These are phyloP conservation scores for Sciaenops ocellatus DNA, from an alignment of 2,797 vertebrate genomes.

Conservation along the genomic window DNA sequence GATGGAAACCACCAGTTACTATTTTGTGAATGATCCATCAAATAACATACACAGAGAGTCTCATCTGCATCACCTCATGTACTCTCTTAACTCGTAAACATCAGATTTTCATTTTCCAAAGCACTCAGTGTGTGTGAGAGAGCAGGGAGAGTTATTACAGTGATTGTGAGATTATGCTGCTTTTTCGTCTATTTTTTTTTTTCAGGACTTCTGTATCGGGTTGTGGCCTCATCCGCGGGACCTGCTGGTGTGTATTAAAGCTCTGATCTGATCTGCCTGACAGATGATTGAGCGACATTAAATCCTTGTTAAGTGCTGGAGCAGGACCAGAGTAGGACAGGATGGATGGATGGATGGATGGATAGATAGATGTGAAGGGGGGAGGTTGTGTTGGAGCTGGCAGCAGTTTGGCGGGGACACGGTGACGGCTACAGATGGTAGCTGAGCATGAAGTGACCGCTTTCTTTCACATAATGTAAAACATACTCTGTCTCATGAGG, in stretches of 20 bases:
- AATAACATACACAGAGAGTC: conserved; percentile 38
- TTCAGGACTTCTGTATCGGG: conserved; percentile 57
- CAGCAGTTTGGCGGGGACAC: conserved; percentile 39
- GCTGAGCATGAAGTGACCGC: conserved; percentile 61
- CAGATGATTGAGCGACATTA: conserved; percentile 74
- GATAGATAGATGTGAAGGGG: not conserved
- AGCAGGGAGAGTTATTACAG: conserved; percentile 66
- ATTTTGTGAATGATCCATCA: conserved; percentile 58
- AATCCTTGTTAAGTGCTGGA: conserved; percentile 85
- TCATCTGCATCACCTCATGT: conserved; percentile 1
- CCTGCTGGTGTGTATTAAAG: conserved; percentile 75
- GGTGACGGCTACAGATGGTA: conserved; percentile 15
- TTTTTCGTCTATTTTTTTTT: conserved; percentile 63
- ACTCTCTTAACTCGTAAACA: conserved; percentile 27
- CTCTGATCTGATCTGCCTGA: conserved; percentile 72
- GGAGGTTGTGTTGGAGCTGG: conserved; percentile 19
- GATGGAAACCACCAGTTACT: conserved; percentile 31
- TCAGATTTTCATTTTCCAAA: conserved; percentile 45
- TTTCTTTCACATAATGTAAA: conserved; percentile 30
- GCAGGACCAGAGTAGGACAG: conserved; percentile 55
- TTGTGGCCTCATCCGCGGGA: conserved; percentile 49
- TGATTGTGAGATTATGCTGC: conserved; percentile 77
- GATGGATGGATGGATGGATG: conserved; percentile 24
- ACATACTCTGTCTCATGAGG: not conserved
- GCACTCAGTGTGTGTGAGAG: conserved; percentile 25